phyloP scores from a whole-genome alignment of 1,140 invertebrate species.

The Cydia amplana region DNA sequence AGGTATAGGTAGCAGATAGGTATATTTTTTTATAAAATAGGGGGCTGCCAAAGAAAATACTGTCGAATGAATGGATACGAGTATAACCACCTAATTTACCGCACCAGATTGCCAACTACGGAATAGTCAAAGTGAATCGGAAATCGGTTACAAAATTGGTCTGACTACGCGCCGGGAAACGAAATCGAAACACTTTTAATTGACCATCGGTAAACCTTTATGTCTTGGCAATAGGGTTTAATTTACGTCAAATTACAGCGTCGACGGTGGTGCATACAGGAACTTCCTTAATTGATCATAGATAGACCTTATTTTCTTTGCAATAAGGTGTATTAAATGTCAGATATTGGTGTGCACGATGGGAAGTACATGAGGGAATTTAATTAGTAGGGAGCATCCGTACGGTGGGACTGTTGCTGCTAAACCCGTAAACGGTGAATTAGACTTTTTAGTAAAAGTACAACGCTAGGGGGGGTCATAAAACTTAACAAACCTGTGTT shows the following conservation, averaged over 20 bases:
- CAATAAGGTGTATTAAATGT: no score
- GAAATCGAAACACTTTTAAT: slow-evolving; percentile 46
- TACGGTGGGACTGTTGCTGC: not conserved
- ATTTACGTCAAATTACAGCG: no score
- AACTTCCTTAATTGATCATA: no score
- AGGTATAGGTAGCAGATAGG: no score
- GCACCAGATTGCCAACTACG: slow-evolving; percentile 31
- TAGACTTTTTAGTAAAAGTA: not conserved
- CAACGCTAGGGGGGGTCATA: no score
- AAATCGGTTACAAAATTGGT: slow-evolving; percentile 55
- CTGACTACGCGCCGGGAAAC: slow-evolving; percentile 42
- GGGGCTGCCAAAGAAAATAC: not conserved
- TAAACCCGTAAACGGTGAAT: not conserved
- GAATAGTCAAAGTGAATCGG: slow-evolving; percentile 56
- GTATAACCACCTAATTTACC: not conserved
- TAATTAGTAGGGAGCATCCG: slow-evolving; percentile 55
- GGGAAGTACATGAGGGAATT: slow-evolving; percentile 50
- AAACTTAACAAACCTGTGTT: no score
- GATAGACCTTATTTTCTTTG: no score
- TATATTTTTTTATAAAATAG: no score
- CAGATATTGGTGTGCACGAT: no score
- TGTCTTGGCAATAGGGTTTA: no score
- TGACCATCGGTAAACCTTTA: no score
- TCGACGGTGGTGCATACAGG: no score
- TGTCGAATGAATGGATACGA: not conserved